Percentiles rank a stretch among this genome's conserved stretches.
phyloP scores from a whole-genome alignment of 2,888 invertebrate genomes.

The Belgica antarctica region DNA sequence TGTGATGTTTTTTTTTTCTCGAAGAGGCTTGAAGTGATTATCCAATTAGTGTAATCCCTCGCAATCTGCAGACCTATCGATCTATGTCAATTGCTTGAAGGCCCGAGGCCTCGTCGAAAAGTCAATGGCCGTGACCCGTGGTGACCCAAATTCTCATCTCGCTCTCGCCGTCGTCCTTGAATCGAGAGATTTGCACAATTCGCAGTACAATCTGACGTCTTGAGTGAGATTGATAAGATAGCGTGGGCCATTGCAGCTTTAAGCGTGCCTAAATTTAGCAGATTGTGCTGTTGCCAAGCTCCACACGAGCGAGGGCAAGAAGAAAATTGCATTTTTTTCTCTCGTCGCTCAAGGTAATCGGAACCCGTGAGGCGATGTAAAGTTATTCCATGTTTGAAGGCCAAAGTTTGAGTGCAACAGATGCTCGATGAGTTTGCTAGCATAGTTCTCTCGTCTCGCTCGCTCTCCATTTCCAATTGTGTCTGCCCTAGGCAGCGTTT shows the following conservation, averaged over 20 bases:
- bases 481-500: background rate
- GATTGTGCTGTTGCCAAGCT: slow-evolving; percentile 9
- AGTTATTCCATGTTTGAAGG: slow-evolving; percentile 21
- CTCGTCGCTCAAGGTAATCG: slow-evolving; percentile 19
- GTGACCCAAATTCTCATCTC: slow-evolving; percentile 18
- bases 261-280: background rate
- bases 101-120: too few relatives aligned
- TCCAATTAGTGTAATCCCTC: too few relatives aligned
- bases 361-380: background rate
- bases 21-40: too few relatives aligned
- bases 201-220: background rate
- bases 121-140: background rate
- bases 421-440: slow-evolving; percentile 1
- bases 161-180: background rate
- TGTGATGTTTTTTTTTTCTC: too few relatives aligned
- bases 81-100: too few relatives aligned
- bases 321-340: background rate
- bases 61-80: too few relatives aligned
- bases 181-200: background rate
- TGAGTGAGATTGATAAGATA: background rate
- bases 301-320: background rate
- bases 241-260: background rate
- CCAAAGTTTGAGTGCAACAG: slow-evolving; percentile 24
- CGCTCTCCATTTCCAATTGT: background rate
- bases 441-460: background rate